Percentiles rank a stretch among this genome's conserved stretches.
Conservation (phyloP, 2,113 vertebrate species). For the Caranx melampygus region DNA sequence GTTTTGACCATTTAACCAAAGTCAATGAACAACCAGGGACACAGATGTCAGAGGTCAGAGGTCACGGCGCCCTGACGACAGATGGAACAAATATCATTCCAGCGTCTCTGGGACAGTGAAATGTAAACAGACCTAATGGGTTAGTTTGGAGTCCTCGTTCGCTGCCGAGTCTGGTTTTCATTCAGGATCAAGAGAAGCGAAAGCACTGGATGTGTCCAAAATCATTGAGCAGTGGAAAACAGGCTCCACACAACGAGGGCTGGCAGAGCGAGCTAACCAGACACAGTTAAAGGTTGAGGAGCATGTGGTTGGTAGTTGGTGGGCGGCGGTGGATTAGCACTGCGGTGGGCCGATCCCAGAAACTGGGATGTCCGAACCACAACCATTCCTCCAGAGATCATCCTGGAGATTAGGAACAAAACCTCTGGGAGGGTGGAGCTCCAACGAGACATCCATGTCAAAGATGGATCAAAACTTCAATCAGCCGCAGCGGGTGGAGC, state of each 20-base stretch:
- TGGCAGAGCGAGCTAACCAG: neutral
- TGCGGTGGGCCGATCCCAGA: neutral
- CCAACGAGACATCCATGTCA: neutral
- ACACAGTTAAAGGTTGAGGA: neutral
- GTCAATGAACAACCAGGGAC: conserved; percentile 3
- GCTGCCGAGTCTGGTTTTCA: neutral
- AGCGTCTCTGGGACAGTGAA: too few relatives aligned
- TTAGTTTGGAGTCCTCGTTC: neutral
- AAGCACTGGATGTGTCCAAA: neutral
- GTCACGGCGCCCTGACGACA: neutral
- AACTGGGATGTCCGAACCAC: conserved; percentile 12
- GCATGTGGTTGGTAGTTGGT: conserved; percentile 13
- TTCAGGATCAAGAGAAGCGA: neutral
- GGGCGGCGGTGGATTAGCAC: conserved; percentile 6
- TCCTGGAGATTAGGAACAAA: neutral
- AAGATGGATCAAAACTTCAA: too few relatives aligned
- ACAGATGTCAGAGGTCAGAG: conserved; percentile 15
- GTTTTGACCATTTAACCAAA: neutral
- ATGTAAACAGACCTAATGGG: neutral
- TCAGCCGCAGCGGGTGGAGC: too few relatives aligned
- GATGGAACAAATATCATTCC: neutral
- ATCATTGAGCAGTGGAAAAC: conserved; percentile 11
- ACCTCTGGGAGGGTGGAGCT: neutral
- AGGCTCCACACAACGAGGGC: neutral
- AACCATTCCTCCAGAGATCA: neutral